Conservation (phyloP, 2,797 vertebrate genomes). For the Myoxocephalus aenaeus region DNA sequence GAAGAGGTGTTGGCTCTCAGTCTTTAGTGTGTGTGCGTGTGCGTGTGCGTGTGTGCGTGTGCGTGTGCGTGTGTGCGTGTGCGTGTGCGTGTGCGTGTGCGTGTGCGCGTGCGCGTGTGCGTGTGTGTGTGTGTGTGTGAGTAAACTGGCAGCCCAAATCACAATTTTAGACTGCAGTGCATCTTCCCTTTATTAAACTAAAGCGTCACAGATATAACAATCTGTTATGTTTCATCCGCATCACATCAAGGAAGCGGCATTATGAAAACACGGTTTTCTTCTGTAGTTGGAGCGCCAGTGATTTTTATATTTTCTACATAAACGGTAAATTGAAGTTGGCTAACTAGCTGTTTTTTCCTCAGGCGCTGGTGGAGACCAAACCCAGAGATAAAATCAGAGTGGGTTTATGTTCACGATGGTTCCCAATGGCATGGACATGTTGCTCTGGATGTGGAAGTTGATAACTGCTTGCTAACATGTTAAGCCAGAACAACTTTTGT, state of each 20-base stretch:
- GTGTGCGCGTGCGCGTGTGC: no score
- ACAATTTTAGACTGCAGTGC: background rate
- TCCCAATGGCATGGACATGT: background rate
- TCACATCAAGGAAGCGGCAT: background rate
- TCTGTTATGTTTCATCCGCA: background rate
- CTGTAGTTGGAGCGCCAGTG: background rate
- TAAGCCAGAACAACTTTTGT: background rate
- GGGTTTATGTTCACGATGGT: background rate
- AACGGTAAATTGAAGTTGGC: background rate
- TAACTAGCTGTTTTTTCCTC: background rate
- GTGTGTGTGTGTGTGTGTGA: background rate
- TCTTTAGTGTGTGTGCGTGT: background rate
- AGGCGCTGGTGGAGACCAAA: background rate
- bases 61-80: no score
- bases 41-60: background rate
- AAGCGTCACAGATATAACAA: background rate
- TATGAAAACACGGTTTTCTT: background rate
- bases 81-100: no score
- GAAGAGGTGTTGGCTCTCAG: slow-evolving; percentile 15
- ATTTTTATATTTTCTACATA: background rate
- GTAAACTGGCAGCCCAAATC: slow-evolving; percentile 4
- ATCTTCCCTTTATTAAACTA: background rate
- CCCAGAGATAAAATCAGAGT: background rate
- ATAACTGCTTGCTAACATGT: background rate
- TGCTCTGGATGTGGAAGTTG: background rate